Conservation (phyloP, 2,797 vertebrate genomes). For the Geotrypetes seraphini region DNA sequence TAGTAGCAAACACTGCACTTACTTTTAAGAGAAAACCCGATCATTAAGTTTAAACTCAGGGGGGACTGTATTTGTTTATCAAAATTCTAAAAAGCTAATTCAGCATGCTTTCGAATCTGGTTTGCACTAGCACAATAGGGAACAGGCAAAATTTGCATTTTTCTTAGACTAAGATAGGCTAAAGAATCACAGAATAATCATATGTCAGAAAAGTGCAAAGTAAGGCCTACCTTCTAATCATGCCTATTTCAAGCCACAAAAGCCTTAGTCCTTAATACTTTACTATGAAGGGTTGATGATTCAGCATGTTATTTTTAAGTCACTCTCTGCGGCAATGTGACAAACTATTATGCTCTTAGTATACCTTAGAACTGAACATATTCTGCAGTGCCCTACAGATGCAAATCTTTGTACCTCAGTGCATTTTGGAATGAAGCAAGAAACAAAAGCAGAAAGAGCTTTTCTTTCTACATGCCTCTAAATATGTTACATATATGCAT, state of each 20-base stretch:
- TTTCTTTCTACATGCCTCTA: no score
- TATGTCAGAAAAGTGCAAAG: neutral
- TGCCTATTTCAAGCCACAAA: neutral
- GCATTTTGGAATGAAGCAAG: no score
- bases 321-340: neutral
- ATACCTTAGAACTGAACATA: no score
- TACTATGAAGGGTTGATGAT: neutral
- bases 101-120: neutral
- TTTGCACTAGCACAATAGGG: neutral
- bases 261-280: neutral
- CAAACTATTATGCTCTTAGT: neutral
- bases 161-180: neutral
- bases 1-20: no score
- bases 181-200: neutral
- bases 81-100: neutral
- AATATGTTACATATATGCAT: no score
- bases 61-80: neutral
- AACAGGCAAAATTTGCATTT: neutral
- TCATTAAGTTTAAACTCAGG: no score
- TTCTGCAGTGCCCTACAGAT: no score
- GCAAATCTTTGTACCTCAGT: no score
- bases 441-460: no score
- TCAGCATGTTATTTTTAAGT: no score
- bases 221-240: neutral
- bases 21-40: no score